These are phyloP conservation scores for Tetramorium alpestre DNA, from an alignment of 1,140 invertebrate genomes.

Conservation along the genomic window DNA sequence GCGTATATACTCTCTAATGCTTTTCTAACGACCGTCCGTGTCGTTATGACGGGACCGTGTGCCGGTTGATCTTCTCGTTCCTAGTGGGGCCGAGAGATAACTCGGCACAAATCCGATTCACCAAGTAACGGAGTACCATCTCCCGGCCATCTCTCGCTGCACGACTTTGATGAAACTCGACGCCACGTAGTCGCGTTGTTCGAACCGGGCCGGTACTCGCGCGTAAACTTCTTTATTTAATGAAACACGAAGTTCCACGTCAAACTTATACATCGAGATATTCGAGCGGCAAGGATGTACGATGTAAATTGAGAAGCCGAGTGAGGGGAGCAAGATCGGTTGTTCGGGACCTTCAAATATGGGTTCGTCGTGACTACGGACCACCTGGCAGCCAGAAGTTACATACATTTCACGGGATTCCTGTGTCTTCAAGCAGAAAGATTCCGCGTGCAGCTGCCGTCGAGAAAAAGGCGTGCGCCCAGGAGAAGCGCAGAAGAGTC, in stretches of 20 bases:
- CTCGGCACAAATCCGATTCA: slow-evolving; percentile 47
- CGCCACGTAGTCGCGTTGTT: slow-evolving; percentile 58
- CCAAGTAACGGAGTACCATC: slow-evolving; percentile 32
- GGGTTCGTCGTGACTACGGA: slow-evolving; percentile 54
- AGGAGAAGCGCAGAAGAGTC: not conserved
- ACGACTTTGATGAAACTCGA: slow-evolving; percentile 68
- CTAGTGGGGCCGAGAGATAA: slow-evolving; percentile 17
- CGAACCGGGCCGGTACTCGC: slow-evolving; percentile 7
- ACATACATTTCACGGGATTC: slow-evolving; percentile 58
- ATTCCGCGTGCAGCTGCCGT: not conserved
- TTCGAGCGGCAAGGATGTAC: slow-evolving; percentile 47
- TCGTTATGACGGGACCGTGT: slow-evolving; percentile 42
- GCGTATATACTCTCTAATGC: slow-evolving; percentile 35
- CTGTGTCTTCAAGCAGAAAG: slow-evolving; percentile 43
- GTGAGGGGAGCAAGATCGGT: slow-evolving; percentile 11
- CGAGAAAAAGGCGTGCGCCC: not conserved
- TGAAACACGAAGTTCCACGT: slow-evolving; percentile 44
- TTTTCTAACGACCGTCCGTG: slow-evolving; percentile 45
- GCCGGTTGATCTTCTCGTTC: slow-evolving; percentile 9
- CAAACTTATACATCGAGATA: slow-evolving; percentile 32
- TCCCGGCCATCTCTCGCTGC: slow-evolving; percentile 41
- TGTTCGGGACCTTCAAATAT: slow-evolving; percentile 54
- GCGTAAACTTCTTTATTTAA: slow-evolving; percentile 52
- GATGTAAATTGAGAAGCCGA: slow-evolving; percentile 66
- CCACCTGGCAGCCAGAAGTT: slow-evolving; percentile 68